phyloP scores from a whole-genome alignment of 2,113 vertebrate genomes.

The Spea multiplicata region DNA sequence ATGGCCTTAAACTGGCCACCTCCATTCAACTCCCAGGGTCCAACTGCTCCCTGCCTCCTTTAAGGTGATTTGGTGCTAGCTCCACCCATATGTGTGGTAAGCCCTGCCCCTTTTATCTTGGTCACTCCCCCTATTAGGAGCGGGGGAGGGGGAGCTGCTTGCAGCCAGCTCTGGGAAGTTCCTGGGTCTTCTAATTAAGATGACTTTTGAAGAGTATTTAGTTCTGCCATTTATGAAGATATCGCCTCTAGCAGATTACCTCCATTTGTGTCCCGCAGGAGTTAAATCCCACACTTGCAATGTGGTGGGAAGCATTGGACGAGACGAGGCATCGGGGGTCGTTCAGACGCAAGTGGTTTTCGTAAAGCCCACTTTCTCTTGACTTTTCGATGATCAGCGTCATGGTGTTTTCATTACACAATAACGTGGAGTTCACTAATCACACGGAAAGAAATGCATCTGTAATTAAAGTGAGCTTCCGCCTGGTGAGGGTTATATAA shows the following conservation, averaged over 20 bases:
- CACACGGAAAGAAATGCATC: not conserved
- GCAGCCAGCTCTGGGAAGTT: not conserved
- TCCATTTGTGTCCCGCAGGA: constrained; percentile 63
- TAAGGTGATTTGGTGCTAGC: too few relatives aligned
- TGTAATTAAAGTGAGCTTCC: not conserved
- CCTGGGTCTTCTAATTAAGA: not conserved
- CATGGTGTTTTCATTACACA: constrained; percentile 58
- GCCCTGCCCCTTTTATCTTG: too few relatives aligned
- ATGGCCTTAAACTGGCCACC: too few relatives aligned
- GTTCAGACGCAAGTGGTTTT: constrained; percentile 54
- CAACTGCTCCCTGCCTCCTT: too few relatives aligned
- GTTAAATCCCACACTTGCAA: constrained; percentile 57
- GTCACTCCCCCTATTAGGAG: too few relatives aligned
- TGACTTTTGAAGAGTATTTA: not conserved
- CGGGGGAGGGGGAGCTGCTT: not conserved
- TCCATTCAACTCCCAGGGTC: too few relatives aligned
- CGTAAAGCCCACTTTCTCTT: constrained; percentile 45
- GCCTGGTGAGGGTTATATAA: too few relatives aligned
- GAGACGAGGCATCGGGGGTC: constrained; percentile 60
- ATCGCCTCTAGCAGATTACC: constrained; percentile 49
- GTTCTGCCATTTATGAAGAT: not conserved
- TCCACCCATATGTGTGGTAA: too few relatives aligned
- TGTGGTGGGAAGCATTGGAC: constrained; percentile 60
- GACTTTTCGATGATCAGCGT: constrained; percentile 54
- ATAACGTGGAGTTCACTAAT: constrained; percentile 52